phyloP scores from a whole-genome alignment of 2,113 vertebrate species.

The Zosterops hypoxanthus region DNA sequence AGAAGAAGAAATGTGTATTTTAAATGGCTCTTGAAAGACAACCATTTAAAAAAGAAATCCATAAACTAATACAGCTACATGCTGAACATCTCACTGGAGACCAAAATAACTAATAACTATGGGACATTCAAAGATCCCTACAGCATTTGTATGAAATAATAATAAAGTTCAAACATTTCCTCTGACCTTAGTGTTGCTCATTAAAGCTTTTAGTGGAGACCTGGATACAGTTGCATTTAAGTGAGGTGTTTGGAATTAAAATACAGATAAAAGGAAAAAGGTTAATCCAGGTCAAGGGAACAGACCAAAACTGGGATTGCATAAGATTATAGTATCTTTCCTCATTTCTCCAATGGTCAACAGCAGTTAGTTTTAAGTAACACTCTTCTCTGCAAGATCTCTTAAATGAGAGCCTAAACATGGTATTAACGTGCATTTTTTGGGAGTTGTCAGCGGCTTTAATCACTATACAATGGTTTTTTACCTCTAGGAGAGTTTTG shows the following conservation, averaged over 20 bases:
- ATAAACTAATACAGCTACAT: slow-evolving; percentile 2
- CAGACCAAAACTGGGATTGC: slow-evolving; percentile 55
- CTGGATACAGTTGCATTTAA: slow-evolving; percentile 60
- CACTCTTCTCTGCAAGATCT: slow-evolving; percentile 55
- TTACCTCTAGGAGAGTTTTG: slow-evolving; percentile 60
- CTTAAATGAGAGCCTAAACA: slow-evolving; percentile 78
- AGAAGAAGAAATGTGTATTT: background rate
- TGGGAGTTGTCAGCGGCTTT: slow-evolving; percentile 79
- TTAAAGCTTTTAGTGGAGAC: slow-evolving; percentile 59
- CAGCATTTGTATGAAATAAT: slow-evolving; percentile 53
- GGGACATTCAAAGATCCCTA: background rate
- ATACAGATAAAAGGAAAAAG: slow-evolving; percentile 75
- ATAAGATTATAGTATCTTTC: slow-evolving; percentile 58
- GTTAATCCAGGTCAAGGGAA: slow-evolving; percentile 78
- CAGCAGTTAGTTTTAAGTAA: slow-evolving; percentile 68
- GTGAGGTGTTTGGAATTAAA: slow-evolving; percentile 78
- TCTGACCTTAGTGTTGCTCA: slow-evolving; percentile 40
- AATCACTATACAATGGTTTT: slow-evolving; percentile 65
- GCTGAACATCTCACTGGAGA: slow-evolving; percentile 2
- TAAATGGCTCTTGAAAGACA: background rate
- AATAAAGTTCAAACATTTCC: slow-evolving; percentile 46
- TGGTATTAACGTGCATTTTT: slow-evolving; percentile 79
- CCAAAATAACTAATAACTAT: background rate
- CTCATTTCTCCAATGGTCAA: slow-evolving; percentile 69
- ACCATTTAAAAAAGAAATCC: background rate